These are phyloP conservation scores for Coleophora deauratella DNA, from an alignment of 2,888 invertebrate genomes.

Conservation along the genomic window DNA sequence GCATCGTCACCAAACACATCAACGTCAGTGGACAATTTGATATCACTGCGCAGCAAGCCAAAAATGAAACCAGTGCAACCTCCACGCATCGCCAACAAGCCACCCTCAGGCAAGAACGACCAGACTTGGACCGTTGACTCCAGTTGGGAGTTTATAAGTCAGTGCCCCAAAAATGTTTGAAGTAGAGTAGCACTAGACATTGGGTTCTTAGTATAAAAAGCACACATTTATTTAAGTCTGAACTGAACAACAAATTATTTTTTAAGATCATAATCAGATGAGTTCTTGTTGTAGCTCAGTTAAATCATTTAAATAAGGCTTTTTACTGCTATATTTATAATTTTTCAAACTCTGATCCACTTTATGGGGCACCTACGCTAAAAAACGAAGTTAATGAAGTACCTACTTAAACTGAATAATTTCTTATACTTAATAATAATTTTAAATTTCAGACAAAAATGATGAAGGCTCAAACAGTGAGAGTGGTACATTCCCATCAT, in stretches of 20 bases:
- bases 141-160: slow-evolving; percentile 92
- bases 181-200: no score
- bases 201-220: no score
- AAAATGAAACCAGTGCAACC: slow-evolving; percentile 82
- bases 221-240: no score
- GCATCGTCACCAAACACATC: slow-evolving; percentile 74
- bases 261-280: no score
- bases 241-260: no score
- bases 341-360: no score
- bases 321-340: no score
- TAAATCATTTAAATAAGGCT: no score
- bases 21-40: slow-evolving; percentile 81
- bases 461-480: slow-evolving; percentile 55
- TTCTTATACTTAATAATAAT: no score
- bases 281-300: background rate
- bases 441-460: slow-evolving; percentile 44
- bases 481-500: slow-evolving; percentile 68
- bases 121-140: slow-evolving; percentile 88
- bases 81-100: slow-evolving; percentile 73
- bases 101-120: slow-evolving; percentile 69
- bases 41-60: slow-evolving; percentile 69
- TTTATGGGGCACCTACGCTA: no score
- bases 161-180: slow-evolving; percentile 32
- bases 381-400: no score
- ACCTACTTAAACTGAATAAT: no score